Conservation (phyloP, 2,113 vertebrate genomes). For the Anser cygnoides region DNA sequence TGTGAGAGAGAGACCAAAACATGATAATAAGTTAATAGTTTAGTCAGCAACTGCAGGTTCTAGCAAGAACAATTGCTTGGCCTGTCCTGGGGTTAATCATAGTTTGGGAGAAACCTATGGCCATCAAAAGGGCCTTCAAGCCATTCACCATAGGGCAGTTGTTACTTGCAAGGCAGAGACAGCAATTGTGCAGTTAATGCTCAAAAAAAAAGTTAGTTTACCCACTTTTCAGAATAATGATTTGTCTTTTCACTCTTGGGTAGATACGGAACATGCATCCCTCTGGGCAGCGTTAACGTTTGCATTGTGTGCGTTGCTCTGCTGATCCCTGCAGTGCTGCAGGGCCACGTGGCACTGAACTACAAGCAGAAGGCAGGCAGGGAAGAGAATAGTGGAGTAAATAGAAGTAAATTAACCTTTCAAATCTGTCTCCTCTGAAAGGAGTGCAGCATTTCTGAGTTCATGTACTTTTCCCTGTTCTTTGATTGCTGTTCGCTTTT, state of each 20-base stretch:
- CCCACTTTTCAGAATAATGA: too few relatives aligned
- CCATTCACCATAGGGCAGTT: background rate
- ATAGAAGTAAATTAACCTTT: background rate
- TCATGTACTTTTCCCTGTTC: background rate
- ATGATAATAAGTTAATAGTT: background rate
- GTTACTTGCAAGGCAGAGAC: background rate
- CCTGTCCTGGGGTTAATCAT: background rate
- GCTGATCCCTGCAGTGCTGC: background rate
- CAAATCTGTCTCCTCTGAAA: background rate
- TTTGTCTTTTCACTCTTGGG: background rate
- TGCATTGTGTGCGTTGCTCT: background rate
- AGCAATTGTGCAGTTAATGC: background rate
- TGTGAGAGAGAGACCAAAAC: background rate
- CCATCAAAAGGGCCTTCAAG: background rate
- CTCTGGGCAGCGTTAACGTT: background rate
- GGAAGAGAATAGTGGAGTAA: background rate
- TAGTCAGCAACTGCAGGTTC: background rate
- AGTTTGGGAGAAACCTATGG: background rate
- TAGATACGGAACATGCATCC: background rate
- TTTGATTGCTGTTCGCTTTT: background rate
- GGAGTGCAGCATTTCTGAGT: rapidly evolving
- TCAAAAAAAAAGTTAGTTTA: background rate
- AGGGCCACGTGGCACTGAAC: background rate
- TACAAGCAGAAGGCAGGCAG: background rate
- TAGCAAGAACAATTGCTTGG: background rate